A percentile compares a stretch with the other conserved stretches of the same genome.
phyloP scores from a whole-genome alignment of 2,797 vertebrate species.

The Chaenodraco wilsoni region DNA sequence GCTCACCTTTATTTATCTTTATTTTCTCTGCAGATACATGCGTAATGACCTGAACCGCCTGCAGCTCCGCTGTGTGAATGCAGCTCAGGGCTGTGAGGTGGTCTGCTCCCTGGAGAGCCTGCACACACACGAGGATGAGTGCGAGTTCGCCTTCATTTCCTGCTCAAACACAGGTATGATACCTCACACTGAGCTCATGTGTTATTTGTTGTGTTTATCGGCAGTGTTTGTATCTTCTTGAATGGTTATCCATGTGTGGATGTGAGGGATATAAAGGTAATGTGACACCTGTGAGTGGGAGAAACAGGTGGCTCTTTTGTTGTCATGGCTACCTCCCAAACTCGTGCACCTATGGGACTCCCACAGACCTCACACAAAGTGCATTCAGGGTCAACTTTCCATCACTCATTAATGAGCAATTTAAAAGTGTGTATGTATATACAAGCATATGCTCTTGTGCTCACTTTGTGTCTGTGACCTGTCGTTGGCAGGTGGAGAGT shows the following conservation, averaged over 20 bases:
- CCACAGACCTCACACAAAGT: conserved; percentile 29
- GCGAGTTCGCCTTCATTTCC: conserved; percentile 85
- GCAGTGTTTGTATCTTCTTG: background rate
- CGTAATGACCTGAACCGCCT: conserved; percentile 90
- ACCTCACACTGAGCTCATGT: background rate
- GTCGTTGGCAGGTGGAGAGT: conserved; percentile 80
- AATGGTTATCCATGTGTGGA: conserved; percentile 6
- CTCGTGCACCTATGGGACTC: conserved; percentile 32
- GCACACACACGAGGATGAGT: conserved; percentile 89
- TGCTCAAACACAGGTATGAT: conserved; percentile 87
- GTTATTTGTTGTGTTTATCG: background rate
- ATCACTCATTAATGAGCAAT: conserved; percentile 59
- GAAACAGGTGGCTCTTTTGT: conserved; percentile 67
- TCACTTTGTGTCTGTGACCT: conserved; percentile 63
- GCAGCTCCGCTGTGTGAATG: conserved; percentile 90
- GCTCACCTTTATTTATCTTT: background rate
- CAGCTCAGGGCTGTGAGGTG: conserved; percentile 86
- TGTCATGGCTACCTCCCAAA: conserved; percentile 65
- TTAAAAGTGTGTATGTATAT: conserved; percentile 17
- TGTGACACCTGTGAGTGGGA: conserved; percentile 52
- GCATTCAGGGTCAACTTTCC: conserved; percentile 44
- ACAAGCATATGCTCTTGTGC: conserved; percentile 21
- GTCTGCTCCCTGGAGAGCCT: conserved; percentile 89
- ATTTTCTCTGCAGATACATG: conserved; percentile 87
- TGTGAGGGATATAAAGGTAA: conserved; percentile 45